These are phyloP conservation scores for Heterodera carotae DNA, from an alignment of 1,140 invertebrate genomes.

Conservation along the genomic window DNA sequence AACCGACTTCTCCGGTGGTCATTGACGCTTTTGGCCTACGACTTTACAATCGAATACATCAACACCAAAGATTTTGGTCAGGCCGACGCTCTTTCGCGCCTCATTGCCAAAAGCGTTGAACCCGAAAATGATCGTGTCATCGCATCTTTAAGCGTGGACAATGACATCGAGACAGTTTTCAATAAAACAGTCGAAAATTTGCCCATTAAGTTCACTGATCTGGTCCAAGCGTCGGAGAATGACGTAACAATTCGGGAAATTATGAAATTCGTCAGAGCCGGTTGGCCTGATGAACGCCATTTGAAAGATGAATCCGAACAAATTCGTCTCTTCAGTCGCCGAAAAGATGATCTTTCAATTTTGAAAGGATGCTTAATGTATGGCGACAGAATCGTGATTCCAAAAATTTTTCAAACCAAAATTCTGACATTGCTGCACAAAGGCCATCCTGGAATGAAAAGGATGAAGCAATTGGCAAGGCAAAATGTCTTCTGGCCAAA, in stretches of 20 bases:
- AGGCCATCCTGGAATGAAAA: not conserved
- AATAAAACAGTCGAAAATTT: not conserved
- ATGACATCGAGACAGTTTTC: not conserved
- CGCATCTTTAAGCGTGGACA: not conserved
- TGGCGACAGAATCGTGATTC: not conserved
- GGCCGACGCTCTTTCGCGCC: constrained; percentile 56
- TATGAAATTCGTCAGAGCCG: not conserved
- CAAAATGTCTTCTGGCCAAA: not conserved
- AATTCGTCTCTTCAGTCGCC: not conserved
- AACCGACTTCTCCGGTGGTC: not conserved
- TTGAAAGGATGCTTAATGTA: not conserved
- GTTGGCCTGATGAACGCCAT: not conserved
- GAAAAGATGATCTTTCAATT: not conserved
- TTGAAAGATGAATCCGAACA: not conserved
- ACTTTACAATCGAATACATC: constrained; percentile 65
- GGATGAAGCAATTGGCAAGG: not conserved
- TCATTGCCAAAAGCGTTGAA: constrained; percentile 33
- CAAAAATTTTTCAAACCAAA: not conserved
- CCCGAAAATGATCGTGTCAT: not conserved
- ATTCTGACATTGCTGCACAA: not conserved
- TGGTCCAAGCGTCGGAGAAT: not conserved
- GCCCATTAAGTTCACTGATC: not conserved
- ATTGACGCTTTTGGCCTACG: constrained; percentile 56
- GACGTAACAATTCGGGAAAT: not conserved
- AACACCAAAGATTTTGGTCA: constrained; percentile 52